These are phyloP conservation scores for Drosophila biarmipes DNA, from an alignment of 1,140 invertebrate species.

Conservation along the genomic window DNA sequence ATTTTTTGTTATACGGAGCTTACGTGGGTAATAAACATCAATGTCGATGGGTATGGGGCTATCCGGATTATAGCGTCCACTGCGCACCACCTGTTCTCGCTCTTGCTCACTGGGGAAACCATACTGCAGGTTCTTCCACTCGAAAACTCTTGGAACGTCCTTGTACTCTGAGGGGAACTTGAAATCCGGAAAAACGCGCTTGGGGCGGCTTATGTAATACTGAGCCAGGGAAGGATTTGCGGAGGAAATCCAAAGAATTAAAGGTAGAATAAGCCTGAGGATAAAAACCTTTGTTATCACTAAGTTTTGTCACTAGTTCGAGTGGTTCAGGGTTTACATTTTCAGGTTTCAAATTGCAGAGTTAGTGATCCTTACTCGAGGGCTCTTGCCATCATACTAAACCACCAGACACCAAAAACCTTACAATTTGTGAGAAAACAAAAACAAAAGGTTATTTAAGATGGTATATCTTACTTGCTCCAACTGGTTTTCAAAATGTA, in stretches of 20 bases:
- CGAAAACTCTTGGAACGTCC: constrained; percentile 36
- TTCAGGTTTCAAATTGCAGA: constrained; percentile 8
- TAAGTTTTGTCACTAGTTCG: not conserved
- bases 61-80: constrained; percentile 55
- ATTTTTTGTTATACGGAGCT: constrained; percentile 7
- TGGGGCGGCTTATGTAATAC: constrained; percentile 12
- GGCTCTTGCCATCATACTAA: constrained; percentile 46
- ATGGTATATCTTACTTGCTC: constrained; percentile 22
- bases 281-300: not conserved
- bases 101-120: constrained; percentile 57
- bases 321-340: constrained; percentile 35
- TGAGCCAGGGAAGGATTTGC: constrained; percentile 10
- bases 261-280: constrained; percentile 8
- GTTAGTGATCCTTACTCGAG: constrained; percentile 38
- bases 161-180: constrained; percentile 26
- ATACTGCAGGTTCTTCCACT: constrained; percentile 60
- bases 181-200: not conserved
- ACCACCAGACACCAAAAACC: constrained; percentile 7
- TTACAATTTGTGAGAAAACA: constrained; percentile 17
- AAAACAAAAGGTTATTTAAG: constrained; percentile 21
- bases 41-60: constrained; percentile 67
- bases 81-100: constrained; percentile 28
- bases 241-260: constrained; percentile 4
- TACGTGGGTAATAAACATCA: constrained; percentile 63
- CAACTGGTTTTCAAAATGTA: constrained; percentile 52